phyloP scores from a whole-genome alignment of 2,888 invertebrate species.

The Cistogaster globosa region DNA sequence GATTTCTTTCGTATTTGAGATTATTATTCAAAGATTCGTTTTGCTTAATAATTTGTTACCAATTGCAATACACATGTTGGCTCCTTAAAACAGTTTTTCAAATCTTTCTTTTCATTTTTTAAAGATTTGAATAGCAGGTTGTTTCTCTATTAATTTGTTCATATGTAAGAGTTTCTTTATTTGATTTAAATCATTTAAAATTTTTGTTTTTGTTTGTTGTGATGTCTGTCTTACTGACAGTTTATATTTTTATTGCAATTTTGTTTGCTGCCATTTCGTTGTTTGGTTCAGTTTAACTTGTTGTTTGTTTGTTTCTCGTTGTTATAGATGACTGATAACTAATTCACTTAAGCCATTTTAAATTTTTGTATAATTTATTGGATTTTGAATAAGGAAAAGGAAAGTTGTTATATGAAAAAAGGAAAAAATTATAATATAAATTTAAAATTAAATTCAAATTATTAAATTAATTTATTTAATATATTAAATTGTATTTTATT shows the following conservation, averaged over 20 bases:
- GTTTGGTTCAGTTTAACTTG: constrained; percentile 37
- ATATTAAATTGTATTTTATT: too few species aligned
- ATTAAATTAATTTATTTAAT: too few species aligned
- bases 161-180: constrained; percentile 12
- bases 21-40: constrained; percentile 73
- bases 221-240: constrained; percentile 18
- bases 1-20: constrained; percentile 45
- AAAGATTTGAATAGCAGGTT: neutral
- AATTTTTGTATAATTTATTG: constrained; percentile 58
- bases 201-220: neutral
- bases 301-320: constrained; percentile 36
- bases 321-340: constrained; percentile 64
- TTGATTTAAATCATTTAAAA: neutral
- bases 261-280: constrained; percentile 45
- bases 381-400: constrained; percentile 43
- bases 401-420: constrained; percentile 17
- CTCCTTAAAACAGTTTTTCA: constrained; percentile 16
- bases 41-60: constrained; percentile 71
- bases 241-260: constrained; percentile 46
- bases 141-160: constrained; percentile 30
- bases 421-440: neutral
- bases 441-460: constrained; percentile 23
- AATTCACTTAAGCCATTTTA: constrained; percentile 48
- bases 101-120: neutral
- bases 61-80: constrained; percentile 40